Conservation (phyloP, 2,797 vertebrate species). For the Pantherophis alleghaniensis region DNA sequence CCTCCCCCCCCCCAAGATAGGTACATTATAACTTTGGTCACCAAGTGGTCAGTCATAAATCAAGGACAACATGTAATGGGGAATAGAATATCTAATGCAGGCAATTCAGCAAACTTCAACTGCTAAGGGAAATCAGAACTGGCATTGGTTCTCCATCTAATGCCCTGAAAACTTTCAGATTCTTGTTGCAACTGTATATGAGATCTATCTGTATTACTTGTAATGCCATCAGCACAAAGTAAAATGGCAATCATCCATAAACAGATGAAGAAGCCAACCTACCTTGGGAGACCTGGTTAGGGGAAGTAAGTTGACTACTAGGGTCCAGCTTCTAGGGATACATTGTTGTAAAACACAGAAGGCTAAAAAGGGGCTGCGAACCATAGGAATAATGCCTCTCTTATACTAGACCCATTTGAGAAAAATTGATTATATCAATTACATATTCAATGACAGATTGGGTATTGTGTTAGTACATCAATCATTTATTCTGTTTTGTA, state of each 20-base stretch:
- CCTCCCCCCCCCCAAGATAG: not conserved
- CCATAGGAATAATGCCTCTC: not conserved
- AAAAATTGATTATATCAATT: not conserved
- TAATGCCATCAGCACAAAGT: not conserved
- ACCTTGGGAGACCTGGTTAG: not conserved
- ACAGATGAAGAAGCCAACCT: not conserved
- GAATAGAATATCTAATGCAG: not conserved
- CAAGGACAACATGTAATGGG: not conserved
- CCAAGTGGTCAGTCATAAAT: not conserved
- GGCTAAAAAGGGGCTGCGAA: not conserved
- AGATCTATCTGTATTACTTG: not conserved
- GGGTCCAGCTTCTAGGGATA: not conserved
- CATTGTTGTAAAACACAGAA: not conserved
- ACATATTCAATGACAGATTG: not conserved
- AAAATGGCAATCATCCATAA: not conserved
- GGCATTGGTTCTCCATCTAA: not conserved
- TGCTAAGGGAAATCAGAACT: not conserved
- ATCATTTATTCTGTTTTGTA: not conserved
- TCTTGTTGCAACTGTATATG: not conserved
- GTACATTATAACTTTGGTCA: not conserved
- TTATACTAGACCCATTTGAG: not conserved
- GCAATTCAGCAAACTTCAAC: not conserved
- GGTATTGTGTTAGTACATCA: not conserved
- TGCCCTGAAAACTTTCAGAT: not conserved
- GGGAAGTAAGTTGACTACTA: not conserved